phyloP scores from a whole-genome alignment of 2,888 invertebrate genomes.

The Drosophila peninsularis region DNA sequence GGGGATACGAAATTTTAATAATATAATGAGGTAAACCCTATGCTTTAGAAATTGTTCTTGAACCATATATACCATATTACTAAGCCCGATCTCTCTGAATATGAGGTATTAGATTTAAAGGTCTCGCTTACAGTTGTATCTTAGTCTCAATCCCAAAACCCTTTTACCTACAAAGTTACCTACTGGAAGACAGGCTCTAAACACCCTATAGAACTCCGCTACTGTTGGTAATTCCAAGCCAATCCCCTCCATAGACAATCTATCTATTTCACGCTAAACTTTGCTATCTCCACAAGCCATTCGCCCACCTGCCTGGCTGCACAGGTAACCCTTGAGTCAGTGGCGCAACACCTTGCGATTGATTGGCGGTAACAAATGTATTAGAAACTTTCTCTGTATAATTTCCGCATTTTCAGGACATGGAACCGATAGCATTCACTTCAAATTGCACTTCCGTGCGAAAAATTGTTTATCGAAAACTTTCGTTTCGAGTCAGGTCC shows the following conservation, averaged over 20 bases:
- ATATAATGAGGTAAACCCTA: background rate
- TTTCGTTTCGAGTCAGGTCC: conserved; percentile 43
- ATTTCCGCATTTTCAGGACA: conserved; percentile 73
- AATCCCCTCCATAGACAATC: conserved; percentile 19
- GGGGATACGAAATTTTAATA: too few species aligned
- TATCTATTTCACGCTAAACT: conserved; percentile 58
- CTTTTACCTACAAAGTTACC: too few species aligned
- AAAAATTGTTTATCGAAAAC: conserved; percentile 79
- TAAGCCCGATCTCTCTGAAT: too few species aligned
- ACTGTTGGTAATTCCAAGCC: background rate
- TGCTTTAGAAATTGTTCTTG: background rate
- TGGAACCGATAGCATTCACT: conserved; percentile 62
- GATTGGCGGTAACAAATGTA: conserved; percentile 77
- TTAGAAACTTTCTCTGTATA: conserved; percentile 74
- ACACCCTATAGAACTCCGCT: background rate
- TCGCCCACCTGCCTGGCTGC: background rate
- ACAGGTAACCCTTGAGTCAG: conserved; percentile 15
- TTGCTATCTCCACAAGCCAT: conserved; percentile 10
- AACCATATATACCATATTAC: too few species aligned
- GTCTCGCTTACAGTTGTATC: too few species aligned
- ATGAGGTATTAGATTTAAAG: too few species aligned
- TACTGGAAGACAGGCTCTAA: background rate
- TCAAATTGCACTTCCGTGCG: conserved; percentile 80
- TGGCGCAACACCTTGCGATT: conserved; percentile 50
- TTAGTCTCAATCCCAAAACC: too few species aligned